Evolutionary conservation across 2,797 vertebrate genomes (phyloP).

Genomic region (Garrulus glandarius): DNA sequence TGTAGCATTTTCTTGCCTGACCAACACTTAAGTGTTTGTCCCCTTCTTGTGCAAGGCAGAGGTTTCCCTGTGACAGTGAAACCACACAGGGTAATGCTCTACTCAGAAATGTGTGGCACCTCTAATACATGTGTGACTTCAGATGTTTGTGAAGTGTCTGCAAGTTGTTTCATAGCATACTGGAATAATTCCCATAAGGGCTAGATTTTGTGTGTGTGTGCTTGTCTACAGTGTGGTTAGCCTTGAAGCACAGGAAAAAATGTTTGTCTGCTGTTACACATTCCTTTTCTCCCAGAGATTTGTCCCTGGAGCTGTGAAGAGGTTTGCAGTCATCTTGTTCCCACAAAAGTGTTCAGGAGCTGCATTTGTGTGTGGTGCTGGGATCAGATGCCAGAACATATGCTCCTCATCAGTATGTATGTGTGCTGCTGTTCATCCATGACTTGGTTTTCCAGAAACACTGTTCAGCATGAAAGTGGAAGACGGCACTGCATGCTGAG

Average conservation of each 20-base stretch:
- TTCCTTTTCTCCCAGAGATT: slow-evolving; percentile 20
- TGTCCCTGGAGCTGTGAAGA: slow-evolving; percentile 13
- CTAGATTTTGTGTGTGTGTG: not conserved
- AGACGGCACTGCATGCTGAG: not conserved
- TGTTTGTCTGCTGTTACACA: not conserved
- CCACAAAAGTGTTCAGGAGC: not conserved
- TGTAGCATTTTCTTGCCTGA: not conserved
- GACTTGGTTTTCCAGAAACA: not conserved
- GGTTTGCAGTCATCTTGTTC: not conserved
- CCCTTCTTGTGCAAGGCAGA: not conserved
- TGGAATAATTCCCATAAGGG: not conserved
- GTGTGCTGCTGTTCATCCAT: not conserved
- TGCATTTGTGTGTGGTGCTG: not conserved
- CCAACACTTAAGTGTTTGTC: not conserved
- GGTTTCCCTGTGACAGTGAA: not conserved
- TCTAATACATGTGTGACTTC: not conserved
- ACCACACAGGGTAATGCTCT: not conserved
- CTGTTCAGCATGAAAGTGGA: not conserved
- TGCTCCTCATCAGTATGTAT: not conserved
- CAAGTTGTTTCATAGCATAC: not conserved
- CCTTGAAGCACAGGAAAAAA: not conserved
- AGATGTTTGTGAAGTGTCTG: not conserved
- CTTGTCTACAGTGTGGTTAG: slow-evolving; percentile 27
- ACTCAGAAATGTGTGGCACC: not conserved
- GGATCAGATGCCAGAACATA: not conserved